These are phyloP conservation scores for Eurystomus glaucurus DNA, from an alignment of 2,797 vertebrate species.

Conservation along the genomic window DNA sequence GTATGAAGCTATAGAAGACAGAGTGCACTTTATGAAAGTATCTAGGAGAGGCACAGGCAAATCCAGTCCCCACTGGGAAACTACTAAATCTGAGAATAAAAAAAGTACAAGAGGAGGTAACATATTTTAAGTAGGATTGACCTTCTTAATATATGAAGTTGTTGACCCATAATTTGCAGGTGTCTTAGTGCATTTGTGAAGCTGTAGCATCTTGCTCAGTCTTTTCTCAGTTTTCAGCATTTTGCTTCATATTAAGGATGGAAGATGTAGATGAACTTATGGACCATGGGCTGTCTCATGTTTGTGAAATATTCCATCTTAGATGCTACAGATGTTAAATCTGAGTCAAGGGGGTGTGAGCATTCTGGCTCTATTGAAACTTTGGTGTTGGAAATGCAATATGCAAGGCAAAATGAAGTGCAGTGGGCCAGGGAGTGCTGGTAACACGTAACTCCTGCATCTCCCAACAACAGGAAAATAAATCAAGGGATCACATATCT, in stretches of 20 bases:
- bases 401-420: fast-evolving
- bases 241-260: not conserved
- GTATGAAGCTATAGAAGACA: not conserved
- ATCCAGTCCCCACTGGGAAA: not conserved
- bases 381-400: not conserved
- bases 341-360: not conserved
- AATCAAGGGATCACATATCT: not conserved
- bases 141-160: not conserved
- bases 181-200: not conserved
- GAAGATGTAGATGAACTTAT: not conserved
- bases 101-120: not conserved
- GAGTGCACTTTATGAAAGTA: not conserved
- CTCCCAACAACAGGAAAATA: not conserved
- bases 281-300: not conserved
- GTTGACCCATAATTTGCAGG: not conserved
- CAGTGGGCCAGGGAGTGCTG: not conserved
- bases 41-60: not conserved
- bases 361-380: not conserved
- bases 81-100: not conserved
- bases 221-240: not conserved
- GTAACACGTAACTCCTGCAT: not conserved
- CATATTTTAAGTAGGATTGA: not conserved
- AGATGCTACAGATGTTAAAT: not conserved
- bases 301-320: not conserved
- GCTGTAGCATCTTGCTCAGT: not conserved